Conservation (phyloP, 2,888 invertebrate genomes). For the Troglohyphantes excavatus region DNA sequence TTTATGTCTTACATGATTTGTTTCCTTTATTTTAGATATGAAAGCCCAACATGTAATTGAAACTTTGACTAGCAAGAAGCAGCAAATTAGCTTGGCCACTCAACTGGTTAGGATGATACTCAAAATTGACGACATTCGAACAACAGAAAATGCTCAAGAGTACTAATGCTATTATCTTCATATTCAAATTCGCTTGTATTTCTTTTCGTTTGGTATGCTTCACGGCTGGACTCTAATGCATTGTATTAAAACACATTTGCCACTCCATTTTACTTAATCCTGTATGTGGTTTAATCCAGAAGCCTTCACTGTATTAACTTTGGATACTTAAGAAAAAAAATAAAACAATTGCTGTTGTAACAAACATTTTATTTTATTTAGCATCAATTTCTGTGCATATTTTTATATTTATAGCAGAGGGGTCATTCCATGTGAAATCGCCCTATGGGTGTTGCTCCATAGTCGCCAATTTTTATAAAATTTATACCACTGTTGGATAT, state of each 20-base stretch:
- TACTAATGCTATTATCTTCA: slow-evolving; percentile 40
- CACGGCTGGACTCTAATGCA: slow-evolving; percentile 41
- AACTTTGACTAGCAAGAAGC: slow-evolving; percentile 97
- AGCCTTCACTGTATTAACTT: slow-evolving; percentile 1
- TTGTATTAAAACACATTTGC: slow-evolving; percentile 31
- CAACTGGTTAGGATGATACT: slow-evolving; percentile 99
- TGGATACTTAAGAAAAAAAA: not conserved
- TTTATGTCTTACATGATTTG: not conserved
- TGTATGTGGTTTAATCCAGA: not conserved
- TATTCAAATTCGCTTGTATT: slow-evolving; percentile 14
- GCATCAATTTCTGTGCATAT: no score
- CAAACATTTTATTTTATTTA: no score
- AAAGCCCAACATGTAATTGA: slow-evolving; percentile 97
- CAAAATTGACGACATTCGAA: slow-evolving; percentile 98
- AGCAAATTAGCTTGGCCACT: slow-evolving; percentile 97
- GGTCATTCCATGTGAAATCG: no score
- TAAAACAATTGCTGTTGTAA: not conserved
- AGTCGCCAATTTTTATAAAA: no score
- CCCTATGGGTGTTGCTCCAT: no score
- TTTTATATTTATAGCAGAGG: no score
- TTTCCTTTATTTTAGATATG: slow-evolving; percentile 88
- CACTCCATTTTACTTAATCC: not conserved
- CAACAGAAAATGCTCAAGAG: slow-evolving; percentile 83
- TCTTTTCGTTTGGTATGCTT: slow-evolving; percentile 7
- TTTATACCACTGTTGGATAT: no score